Base-by-base conservation (phyloP, 2,888 invertebrate species). In the Drosophila ustulata region DNA sequence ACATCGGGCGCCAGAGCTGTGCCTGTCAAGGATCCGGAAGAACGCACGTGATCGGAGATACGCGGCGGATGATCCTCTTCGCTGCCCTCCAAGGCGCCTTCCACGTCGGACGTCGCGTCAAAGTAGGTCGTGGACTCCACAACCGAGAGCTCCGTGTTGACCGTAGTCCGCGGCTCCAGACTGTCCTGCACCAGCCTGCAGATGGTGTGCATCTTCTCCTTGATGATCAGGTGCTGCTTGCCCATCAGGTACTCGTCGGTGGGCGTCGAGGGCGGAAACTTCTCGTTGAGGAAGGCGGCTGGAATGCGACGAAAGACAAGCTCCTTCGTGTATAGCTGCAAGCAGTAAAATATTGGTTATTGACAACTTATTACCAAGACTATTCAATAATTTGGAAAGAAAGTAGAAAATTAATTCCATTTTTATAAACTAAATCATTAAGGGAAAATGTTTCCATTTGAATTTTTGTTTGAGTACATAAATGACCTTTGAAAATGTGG, bases 201-300 rank as follows among this genome's bases (percentile, higher is more conserved):
- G 3, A 89, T 75, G 3, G 41, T 67, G 0, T 18, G 45, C 2
- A 90, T 9, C 50, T 90, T 90, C 1, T 86, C 83, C 65, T 80
- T 88, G 26, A 91, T 77, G 25, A 81, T 82, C 49, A 83, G 52
- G 51, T 91, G 91, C 57, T 91, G 90, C 13, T 79, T 85, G 3
- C 79, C 80, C 91, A 91, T 91, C 11, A 88, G 61, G 4, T 81
- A 80, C 63, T 75, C 74, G 28, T 91, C 91, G 3, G 75, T 76
- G n/a, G 84, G 67, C n/a, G 90, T 90, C 1, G 89, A 81, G 0
- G 90, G 66, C 1, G 91, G 85, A 64, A 90, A 91, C 59, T 89
- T 89, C 18, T 91, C 91, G 62, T 91, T 91, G 0, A 89, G 74
- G 45, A 73, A 85, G 7, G 80, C 82, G 1, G 83, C 80, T 0